Base-by-base conservation (phyloP, 2,888 invertebrate species). In the Mythimna albipuncta region DNA sequence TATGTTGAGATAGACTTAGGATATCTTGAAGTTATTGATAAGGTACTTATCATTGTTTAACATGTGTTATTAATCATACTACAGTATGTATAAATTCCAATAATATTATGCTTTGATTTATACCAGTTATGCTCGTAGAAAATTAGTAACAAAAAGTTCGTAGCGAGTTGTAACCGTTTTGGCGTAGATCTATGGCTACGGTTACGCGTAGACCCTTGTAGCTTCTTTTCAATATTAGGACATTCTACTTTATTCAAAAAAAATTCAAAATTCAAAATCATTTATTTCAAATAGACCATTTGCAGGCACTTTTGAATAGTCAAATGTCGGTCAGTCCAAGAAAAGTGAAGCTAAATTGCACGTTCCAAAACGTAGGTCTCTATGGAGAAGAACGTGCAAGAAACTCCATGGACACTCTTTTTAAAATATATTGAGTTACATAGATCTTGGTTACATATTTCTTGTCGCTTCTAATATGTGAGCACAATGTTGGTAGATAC, bases 11-110 rank as follows among this genome's bases (percentile, higher is more conserved):
- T 72, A 41, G 10, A 21, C 19, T 68, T 61, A 26, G 10, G 38
- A 72, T 64, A 68, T 65, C 59, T 77, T 52, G 38, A 68, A 62
- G 68, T 72, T 61, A 65, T 78, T 65, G 57, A 64, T 62, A 72
- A 5, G 16, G 62, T 26, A 50, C 35, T 26, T 11, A 62, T 62
- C 6, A 26, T 16, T 75, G 11, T 52, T 62, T 57, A 10, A 58
- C 13, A 41, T 52, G 11, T 47, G 13, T 21, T 38, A 0, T 62
- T 21, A 44, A 59, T 69, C 21, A 26, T 4, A 38, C 9, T 64
- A 35, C 16, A 32, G n/a, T 35, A 3, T 55, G n/a, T 13, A 7
- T 21, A 41, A 21, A 69, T 44, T 50, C 11, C 19, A 35, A 52
- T 52, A 5, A 21, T 52, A n/a, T 44, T n/a, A 54, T 21, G 16